A percentile compares a stretch with the other conserved stretches of the same genome.
Conservation (phyloP, 2,888 invertebrate genomes). For the Cryptocephalus primarius region DNA sequence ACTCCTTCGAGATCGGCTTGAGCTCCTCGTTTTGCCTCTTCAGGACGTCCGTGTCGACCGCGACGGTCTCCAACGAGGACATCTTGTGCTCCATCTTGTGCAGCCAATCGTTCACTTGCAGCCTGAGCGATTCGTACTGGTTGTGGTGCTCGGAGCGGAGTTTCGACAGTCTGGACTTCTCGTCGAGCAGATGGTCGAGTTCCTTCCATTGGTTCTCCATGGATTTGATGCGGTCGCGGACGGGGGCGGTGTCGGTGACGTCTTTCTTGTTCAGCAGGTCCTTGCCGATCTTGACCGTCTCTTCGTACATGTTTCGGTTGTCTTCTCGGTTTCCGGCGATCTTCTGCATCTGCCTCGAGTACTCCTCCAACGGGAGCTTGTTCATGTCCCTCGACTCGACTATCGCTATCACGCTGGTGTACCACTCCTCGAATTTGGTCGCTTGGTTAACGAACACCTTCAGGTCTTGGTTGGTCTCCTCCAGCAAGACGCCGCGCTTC, state of each 20-base stretch:
- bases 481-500: constrained; percentile 71
- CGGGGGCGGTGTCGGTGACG: constrained; percentile 73
- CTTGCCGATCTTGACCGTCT: constrained; percentile 70
- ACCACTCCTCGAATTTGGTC: constrained; percentile 60
- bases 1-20: constrained; percentile 78
- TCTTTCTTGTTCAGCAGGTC: constrained; percentile 73
- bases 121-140: constrained; percentile 75
- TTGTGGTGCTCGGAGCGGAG: constrained; percentile 75
- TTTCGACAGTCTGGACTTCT: constrained; percentile 73
- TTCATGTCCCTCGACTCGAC: constrained; percentile 63
- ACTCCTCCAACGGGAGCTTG: constrained; percentile 54
- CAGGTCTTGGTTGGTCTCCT: constrained; percentile 62
- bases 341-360: constrained; percentile 45
- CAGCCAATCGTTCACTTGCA: constrained; percentile 79
- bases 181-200: constrained; percentile 68
- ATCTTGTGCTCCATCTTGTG: constrained; percentile 67
- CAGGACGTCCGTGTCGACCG: constrained; percentile 75
- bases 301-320: constrained; percentile 60
- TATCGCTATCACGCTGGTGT: constrained; percentile 56
- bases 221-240: constrained; percentile 73
- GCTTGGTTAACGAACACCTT: constrained; percentile 57
- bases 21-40: constrained; percentile 76
- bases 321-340: constrained; percentile 34
- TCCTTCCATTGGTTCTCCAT: constrained; percentile 86
- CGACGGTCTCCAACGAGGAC: constrained; percentile 68